Percentiles rank a stretch among this genome's conserved stretches.
Conservation (phyloP, 1,140 invertebrate species). For the Zaprionus camerounensis region DNA sequence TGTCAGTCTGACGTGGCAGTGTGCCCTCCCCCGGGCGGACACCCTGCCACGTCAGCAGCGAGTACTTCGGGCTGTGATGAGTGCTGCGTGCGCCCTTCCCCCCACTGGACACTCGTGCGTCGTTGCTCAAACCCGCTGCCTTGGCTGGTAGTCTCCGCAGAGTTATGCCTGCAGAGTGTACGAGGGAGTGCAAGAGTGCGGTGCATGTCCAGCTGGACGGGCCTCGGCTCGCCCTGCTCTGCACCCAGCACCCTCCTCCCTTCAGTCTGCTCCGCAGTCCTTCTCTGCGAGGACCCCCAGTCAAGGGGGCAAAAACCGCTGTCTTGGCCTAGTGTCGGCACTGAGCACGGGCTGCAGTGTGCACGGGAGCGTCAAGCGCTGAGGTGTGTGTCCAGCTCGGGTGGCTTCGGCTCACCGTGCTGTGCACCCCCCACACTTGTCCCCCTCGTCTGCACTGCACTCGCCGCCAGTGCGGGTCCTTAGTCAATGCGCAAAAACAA, state of each 20-base stretch:
- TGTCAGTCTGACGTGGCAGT: not conserved
- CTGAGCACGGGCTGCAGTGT: conserved; percentile 21
- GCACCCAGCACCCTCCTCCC: conserved; percentile 9
- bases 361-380: not conserved
- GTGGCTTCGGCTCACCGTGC: conserved; percentile 7
- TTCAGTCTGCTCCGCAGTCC: conserved; percentile 9
- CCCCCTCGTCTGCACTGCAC: conserved; percentile 12
- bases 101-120: not conserved
- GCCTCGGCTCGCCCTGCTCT: conserved; percentile 2
- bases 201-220: not conserved
- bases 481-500: conserved; percentile 68
- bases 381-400: conserved; percentile 4
- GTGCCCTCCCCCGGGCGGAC: not conserved
- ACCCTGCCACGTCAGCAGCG: conserved; percentile 1
- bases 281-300: conserved; percentile 41
- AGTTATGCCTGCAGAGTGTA: conserved; percentile 20
- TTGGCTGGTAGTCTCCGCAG: conserved; percentile 41
- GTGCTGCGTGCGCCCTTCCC: conserved; percentile 42
- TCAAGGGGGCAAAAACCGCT: conserved; percentile 64
- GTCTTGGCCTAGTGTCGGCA: conserved; percentile 48
- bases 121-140: conserved; percentile 44
- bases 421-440: conserved; percentile 8
- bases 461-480: conserved; percentile 45
- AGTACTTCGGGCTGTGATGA: conserved; percentile 14
- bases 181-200: not conserved